Percentiles rank a stretch among this genome's conserved stretches.
Conservation (phyloP, 2,113 vertebrate genomes). For the Paramisgurnus dabryanus region DNA sequence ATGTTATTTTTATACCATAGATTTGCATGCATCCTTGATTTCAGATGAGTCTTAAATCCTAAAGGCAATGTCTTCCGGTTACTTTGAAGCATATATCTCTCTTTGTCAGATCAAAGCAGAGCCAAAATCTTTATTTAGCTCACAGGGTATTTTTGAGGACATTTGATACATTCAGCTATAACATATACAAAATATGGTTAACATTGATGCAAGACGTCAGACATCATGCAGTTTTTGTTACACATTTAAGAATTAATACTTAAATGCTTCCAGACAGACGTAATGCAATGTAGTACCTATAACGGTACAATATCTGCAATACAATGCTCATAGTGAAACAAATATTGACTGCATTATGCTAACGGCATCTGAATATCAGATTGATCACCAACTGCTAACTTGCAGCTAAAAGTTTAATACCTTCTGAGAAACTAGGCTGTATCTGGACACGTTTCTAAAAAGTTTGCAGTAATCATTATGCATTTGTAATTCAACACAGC, state of each 20-base stretch:
- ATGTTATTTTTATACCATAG: constrained; percentile 50
- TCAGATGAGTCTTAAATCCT: constrained; percentile 3
- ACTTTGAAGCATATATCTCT: not conserved
- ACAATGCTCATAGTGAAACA: not conserved
- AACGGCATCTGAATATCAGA: not conserved
- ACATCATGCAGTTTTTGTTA: not conserved
- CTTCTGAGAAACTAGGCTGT: not conserved
- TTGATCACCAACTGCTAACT: not conserved
- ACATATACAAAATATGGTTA: constrained; percentile 11
- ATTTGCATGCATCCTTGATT: constrained; percentile 14
- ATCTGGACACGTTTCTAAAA: not conserved
- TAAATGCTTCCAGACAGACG: not conserved
- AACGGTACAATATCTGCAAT: not conserved
- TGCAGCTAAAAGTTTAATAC: not conserved
- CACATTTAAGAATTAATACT: not conserved
- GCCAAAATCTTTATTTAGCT: not conserved
- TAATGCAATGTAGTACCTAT: not conserved
- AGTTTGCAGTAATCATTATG: not conserved
- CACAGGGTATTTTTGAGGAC: not conserved
- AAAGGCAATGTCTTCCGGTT: constrained; percentile 13
- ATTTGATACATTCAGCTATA: constrained; percentile 13
- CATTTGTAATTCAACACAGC: not conserved
- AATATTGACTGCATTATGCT: not conserved
- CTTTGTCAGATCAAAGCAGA: not conserved
- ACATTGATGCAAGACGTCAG: not conserved